Evolutionary conservation across 1,140 invertebrate genomes (phyloP).

Genomic region (Drosophila carrolli): DNA sequence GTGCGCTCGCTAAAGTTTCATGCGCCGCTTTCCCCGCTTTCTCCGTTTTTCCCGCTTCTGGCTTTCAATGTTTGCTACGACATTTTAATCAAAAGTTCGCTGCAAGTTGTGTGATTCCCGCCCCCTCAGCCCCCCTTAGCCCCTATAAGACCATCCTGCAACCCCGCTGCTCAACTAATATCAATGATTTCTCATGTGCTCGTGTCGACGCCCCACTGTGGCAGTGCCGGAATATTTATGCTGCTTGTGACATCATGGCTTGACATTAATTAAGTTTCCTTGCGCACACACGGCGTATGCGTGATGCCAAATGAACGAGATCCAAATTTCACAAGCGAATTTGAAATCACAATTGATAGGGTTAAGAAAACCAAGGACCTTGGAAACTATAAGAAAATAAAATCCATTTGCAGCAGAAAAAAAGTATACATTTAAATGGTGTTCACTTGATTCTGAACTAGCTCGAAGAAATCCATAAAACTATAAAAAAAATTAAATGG

Average conservation of each 20-base stretch:
- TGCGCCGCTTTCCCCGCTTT: neutral
- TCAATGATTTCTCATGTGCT: slow-evolving; percentile 57
- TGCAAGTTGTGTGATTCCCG: slow-evolving; percentile 47
- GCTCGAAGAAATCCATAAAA: no score
- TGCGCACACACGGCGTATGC: slow-evolving; percentile 41
- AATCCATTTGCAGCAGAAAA: no score
- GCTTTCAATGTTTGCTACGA: slow-evolving; percentile 27
- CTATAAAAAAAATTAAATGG: no score
- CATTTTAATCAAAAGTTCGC: slow-evolving; percentile 78
- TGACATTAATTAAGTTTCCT: slow-evolving; percentile 60
- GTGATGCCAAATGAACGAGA: slow-evolving; percentile 17
- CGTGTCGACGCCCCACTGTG: slow-evolving; percentile 31
- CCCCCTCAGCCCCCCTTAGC: neutral
- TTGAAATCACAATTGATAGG: neutral
- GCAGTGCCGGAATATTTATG: slow-evolving; percentile 45
- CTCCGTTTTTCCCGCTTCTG: neutral
- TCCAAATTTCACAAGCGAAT: neutral
- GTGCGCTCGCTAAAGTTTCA: slow-evolving; percentile 50
- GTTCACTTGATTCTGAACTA: no score
- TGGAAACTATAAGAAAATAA: no score
- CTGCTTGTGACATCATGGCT: slow-evolving; percentile 50
- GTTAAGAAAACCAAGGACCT: no score
- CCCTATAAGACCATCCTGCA: neutral
- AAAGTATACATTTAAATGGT: no score
- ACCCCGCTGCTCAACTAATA: slow-evolving; percentile 35